Evolutionary conservation across 1,140 invertebrate species (phyloP).

Genomic region (Drosophila takahashii): DNA sequence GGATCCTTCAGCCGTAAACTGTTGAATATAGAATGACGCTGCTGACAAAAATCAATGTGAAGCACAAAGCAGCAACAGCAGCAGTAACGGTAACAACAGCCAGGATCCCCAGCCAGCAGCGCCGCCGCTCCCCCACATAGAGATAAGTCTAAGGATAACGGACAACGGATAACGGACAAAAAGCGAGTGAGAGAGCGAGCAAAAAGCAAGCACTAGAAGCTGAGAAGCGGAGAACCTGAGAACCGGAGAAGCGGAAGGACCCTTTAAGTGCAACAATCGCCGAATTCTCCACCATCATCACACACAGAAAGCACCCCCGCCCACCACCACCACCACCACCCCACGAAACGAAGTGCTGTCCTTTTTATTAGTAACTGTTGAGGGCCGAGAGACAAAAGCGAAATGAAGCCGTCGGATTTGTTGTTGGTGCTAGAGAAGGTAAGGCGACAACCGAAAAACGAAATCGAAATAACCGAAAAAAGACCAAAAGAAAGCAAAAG

Average conservation of each 20-base stretch:
- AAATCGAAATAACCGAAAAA: neutral
- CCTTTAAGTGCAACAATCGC: slow-evolving; percentile 39
- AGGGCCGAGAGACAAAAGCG: slow-evolving; percentile 8
- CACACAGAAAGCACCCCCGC: neutral
- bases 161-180: too few species aligned
- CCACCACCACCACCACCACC: neutral
- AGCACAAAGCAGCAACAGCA: slow-evolving; percentile 67
- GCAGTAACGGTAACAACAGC: slow-evolving; percentile 31
- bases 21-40: slow-evolving; percentile 82
- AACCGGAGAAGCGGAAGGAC: neutral
- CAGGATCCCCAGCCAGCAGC: slow-evolving; percentile 7
- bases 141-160: neutral
- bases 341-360: neutral
- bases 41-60: slow-evolving; percentile 80
- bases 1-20: slow-evolving; percentile 59
- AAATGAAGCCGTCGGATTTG: slow-evolving; percentile 82
- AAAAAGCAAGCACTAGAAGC: slow-evolving; percentile 2
- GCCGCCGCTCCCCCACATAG: slow-evolving; percentile 17
- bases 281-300: neutral
- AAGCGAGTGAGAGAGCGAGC: neutral
- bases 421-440: slow-evolving; percentile 82
- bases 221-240: neutral
- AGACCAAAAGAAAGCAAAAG: neutral
- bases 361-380: slow-evolving; percentile 36
- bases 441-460: slow-evolving; percentile 25